Evolutionary conservation across 2,888 invertebrate genomes (phyloP).

Genomic region (Proisotoma minuta): DNA sequence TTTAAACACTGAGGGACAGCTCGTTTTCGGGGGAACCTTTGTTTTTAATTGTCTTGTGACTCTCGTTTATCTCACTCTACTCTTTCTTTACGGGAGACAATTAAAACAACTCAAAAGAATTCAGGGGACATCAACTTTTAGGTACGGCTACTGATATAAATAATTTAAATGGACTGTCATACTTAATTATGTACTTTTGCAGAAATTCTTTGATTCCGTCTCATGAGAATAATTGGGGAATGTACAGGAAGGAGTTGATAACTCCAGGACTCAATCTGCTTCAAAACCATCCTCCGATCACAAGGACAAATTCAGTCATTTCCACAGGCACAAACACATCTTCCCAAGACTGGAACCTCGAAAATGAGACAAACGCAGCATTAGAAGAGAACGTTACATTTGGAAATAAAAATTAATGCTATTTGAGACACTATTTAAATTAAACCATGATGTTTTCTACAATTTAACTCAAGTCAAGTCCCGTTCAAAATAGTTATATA

Average conservation of each 20-base stretch:
- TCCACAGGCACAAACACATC: background rate
- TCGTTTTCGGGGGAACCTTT: conserved; percentile 21
- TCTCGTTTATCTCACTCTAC: conserved; percentile 23
- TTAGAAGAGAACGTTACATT: too few species aligned
- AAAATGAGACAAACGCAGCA: background rate
- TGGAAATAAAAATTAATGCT: too few species aligned
- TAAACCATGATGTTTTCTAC: too few species aligned
- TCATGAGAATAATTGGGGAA: conserved; percentile 11
- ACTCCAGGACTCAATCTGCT: conserved; percentile 23
- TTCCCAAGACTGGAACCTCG: background rate
- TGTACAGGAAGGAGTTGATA: background rate
- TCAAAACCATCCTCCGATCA: conserved; percentile 25
- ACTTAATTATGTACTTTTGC: background rate
- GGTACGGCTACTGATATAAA: conserved; percentile 1
- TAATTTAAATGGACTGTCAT: background rate
- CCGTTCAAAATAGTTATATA: too few species aligned
- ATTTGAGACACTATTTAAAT: too few species aligned
- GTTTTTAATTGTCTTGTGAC: conserved; percentile 27
- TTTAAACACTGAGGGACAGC: conserved; percentile 26
- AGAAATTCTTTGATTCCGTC: background rate
- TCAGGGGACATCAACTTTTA: conserved; percentile 6
- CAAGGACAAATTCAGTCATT: conserved; percentile 21
- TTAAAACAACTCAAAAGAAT: conserved; percentile 20
- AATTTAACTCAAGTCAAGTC: too few species aligned
- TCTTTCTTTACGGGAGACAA: conserved; percentile 35